Evolutionary conservation across 1,140 invertebrate genomes (phyloP).

Genomic region (Chionoecetes opilio): DNA sequence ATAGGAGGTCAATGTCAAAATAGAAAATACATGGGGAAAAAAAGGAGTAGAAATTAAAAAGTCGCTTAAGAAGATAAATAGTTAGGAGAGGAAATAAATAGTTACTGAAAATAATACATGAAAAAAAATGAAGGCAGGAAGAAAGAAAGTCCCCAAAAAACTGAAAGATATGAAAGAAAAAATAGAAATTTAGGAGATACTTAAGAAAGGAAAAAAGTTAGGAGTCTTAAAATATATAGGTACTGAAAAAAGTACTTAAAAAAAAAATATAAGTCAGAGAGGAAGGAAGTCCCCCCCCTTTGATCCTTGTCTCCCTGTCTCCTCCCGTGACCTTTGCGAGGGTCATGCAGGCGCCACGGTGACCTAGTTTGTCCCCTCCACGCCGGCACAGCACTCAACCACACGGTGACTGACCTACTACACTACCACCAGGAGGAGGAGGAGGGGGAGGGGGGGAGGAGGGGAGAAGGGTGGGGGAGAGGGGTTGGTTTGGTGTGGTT

Average conservation of each 20-base stretch:
- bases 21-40: no score
- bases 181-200: no score
- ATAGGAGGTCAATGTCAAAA: no score
- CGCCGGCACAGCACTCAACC: not conserved
- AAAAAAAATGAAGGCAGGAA: not conserved
- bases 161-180: not conserved
- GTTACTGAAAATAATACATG: not conserved
- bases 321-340: not conserved
- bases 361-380: not conserved
- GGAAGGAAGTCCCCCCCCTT: not conserved
- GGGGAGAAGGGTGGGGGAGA: not conserved
- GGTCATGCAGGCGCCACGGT: not conserved
- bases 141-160: not conserved
- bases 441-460: not conserved
- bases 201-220: not conserved
- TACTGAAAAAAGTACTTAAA: no score
- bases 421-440: not conserved
- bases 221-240: not conserved
- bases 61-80: not conserved
- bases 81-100: not conserved
- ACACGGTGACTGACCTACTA: not conserved
- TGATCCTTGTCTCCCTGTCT: not conserved
- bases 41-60: not conserved
- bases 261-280: no score
- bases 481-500: not conserved